phyloP scores from a whole-genome alignment of 2,113 vertebrate genomes.

The Sminthopsis crassicaudata region DNA sequence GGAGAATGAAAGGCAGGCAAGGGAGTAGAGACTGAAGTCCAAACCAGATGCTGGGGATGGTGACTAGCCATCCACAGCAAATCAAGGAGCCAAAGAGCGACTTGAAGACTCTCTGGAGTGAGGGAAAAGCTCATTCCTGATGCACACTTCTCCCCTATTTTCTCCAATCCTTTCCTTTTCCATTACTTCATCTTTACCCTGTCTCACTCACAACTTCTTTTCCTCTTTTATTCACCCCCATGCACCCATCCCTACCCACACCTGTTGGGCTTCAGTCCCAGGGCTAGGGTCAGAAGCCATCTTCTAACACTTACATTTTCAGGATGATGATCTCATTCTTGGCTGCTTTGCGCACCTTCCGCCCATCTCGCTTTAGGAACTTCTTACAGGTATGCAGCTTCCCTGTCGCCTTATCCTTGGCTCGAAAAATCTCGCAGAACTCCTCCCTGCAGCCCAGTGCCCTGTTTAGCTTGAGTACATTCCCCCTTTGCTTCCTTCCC shows the following conservation, averaged over 20 bases:
- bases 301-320: slow-evolving; percentile 91
- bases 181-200: neutral
- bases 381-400: slow-evolving; percentile 99
- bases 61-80: neutral
- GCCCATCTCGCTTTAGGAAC: slow-evolving; percentile 97
- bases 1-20: neutral
- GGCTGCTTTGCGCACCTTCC: slow-evolving; percentile 97
- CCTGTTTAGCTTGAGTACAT: neutral
- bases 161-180: neutral
- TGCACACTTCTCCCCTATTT: neutral
- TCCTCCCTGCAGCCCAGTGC: slow-evolving; percentile 90
- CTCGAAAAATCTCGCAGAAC: slow-evolving; percentile 98
- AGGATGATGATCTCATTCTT: slow-evolving; percentile 99
- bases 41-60: neutral
- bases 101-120: neutral
- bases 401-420: slow-evolving; percentile 95
- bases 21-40: neutral
- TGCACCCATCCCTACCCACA: accelerated
- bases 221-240: neutral
- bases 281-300: neutral
- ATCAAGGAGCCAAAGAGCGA: neutral
- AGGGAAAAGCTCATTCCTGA: neutral
- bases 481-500: neutral
- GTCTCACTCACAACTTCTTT: neutral
- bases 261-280: neutral